Percentiles rank a stretch among this genome's conserved stretches.
Conservation (phyloP, 1,140 invertebrate genomes). For the Calephelis nemesis region DNA sequence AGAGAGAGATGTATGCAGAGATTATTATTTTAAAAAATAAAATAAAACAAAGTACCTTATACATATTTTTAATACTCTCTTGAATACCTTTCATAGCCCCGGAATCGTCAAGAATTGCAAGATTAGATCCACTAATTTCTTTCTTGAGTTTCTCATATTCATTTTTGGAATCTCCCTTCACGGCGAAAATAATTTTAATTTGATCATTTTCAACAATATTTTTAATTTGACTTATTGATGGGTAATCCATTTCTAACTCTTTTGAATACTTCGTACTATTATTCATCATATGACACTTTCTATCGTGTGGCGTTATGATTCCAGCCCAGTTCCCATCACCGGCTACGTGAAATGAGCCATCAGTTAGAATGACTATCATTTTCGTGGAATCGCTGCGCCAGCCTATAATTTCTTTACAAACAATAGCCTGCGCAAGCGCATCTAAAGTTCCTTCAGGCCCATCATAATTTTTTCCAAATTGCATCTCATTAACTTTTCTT, state of each 20-base stretch:
- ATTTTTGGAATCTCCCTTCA: conserved; percentile 82
- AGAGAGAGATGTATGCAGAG: too few species aligned
- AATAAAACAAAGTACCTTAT: neutral
- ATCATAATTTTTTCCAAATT: conserved; percentile 86
- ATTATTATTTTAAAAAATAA: neutral
- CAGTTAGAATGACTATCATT: conserved; percentile 82
- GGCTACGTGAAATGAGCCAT: conserved; percentile 82
- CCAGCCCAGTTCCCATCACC: conserved; percentile 88
- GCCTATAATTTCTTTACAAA: conserved; percentile 82
- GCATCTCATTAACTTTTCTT: conserved; percentile 75
- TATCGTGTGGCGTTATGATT: conserved; percentile 92
- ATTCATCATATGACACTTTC: conserved; percentile 85
- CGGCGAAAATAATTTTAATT: conserved; percentile 92
- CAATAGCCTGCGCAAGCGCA: conserved; percentile 88
- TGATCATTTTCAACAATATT: conserved; percentile 86
- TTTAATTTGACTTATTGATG: conserved; percentile 83
- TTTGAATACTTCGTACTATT: conserved; percentile 86
- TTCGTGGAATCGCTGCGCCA: conserved; percentile 82
- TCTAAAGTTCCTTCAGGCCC: conserved; percentile 89
- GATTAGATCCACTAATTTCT: conserved; percentile 78
- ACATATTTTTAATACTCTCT: conserved; percentile 74
- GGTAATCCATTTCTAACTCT: conserved; percentile 83
- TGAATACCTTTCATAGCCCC: neutral
- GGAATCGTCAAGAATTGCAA: conserved; percentile 73
- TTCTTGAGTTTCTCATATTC: conserved; percentile 84